Base-by-base conservation (phyloP, 2,113 vertebrate genomes). In the Alexandromys fortis region DNA sequence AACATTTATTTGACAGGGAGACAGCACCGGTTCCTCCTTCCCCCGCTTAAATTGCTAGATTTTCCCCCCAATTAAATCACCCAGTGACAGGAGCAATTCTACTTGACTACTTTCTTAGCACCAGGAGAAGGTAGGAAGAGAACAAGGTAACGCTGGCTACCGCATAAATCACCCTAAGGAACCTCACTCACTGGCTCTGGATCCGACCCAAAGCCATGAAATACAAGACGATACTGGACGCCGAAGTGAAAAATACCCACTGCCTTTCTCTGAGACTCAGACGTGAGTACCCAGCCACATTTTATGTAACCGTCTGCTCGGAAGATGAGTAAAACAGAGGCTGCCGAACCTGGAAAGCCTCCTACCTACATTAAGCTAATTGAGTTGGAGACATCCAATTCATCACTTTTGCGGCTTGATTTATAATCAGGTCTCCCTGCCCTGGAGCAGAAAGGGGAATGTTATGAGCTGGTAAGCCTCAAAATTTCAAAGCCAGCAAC, bases 11-110 rank as follows among this genome's bases (percentile, higher is more conserved):
- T 97, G 97, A 82, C 82, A 96, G 89, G 95, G 55, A 94, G 98
- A 97, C 35, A 81, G 86, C 92, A 98, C 70, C 13, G 86, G 9
- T 92, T 96, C 97, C 91, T 93, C 65, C 95, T 42, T 55, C 14
- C 7, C 35, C 77, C 73, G 1, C 81, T 97, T 97, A 97, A 98
- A 77, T 96, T 98, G 94, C 96, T 92, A 97, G 82, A 85, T 95
- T 97, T 58, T 4, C 1, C 38, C 79, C 90, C 87, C 97, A 98
- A 97, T 98, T 98, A 98, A 98, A 98, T 98, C 97, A 98, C 49
- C 38, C 93, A 93, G 92, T 96, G 97, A 97, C 98, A 98, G 97
- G 94, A 94, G 89, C 97, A 97, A 95, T 98, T 98, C 97, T 97
- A 72, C 96, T 95, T 95, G 78, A 49, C 86, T 97, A 96, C 96